Conservation (phyloP, 1,140 invertebrate genomes). For the Cydia strobilella region DNA sequence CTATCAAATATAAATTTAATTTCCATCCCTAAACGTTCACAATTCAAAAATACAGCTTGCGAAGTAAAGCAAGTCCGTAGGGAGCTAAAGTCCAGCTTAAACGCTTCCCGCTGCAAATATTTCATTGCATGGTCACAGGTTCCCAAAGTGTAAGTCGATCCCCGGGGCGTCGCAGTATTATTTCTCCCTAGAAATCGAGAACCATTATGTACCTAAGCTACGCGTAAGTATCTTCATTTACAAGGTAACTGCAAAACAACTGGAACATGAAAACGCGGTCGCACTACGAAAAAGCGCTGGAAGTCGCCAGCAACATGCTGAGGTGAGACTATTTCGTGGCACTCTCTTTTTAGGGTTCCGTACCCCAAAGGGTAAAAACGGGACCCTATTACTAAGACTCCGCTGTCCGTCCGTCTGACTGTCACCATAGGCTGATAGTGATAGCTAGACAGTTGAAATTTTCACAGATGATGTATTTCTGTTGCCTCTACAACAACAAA, state of each 20-base stretch:
- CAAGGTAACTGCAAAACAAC: not conserved
- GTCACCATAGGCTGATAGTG: no score
- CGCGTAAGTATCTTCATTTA: not conserved
- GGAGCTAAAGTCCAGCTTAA: constrained; percentile 2
- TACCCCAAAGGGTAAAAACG: no score
- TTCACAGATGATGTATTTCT: no score
- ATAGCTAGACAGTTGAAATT: no score
- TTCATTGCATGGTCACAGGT: not conserved
- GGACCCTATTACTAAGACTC: no score
- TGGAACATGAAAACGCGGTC: not conserved
- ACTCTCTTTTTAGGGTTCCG: no score
- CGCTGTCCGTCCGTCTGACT: no score
- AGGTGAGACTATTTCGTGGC: no score
- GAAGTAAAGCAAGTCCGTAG: not conserved
- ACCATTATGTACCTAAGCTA: not conserved
- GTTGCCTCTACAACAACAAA: no score
- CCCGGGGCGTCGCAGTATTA: not conserved
- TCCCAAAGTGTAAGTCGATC: not conserved
- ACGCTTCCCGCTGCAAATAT: not conserved
- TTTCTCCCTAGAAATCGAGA: not conserved
- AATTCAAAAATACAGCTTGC: not conserved
- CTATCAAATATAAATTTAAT: no score
- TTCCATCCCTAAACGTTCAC: not conserved
- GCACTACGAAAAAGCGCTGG: not conserved
- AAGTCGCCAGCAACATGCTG: no score